Conservation (phyloP, 2,797 vertebrate species). For the Chloroceryle inda region DNA sequence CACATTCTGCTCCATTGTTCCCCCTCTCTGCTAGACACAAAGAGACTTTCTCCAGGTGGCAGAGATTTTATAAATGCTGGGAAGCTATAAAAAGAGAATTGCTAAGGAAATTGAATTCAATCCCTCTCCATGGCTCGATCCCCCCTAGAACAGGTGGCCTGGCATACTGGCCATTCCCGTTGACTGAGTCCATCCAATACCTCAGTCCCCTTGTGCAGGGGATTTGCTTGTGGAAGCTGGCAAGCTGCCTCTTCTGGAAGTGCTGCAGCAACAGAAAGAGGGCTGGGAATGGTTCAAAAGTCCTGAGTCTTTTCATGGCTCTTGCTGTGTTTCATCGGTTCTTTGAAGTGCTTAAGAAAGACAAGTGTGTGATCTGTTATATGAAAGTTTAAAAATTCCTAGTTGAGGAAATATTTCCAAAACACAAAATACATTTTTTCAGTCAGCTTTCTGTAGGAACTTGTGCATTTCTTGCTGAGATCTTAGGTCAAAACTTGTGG, state of each 20-base stretch:
- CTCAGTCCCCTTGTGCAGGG: neutral
- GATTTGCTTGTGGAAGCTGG: conserved; percentile 41
- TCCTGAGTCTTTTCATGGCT: neutral
- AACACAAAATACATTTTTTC: neutral
- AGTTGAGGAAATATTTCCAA: neutral
- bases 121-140: neutral
- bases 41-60: conserved; percentile 18
- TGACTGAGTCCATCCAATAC: conserved; percentile 2
- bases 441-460: neutral
- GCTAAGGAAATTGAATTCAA: conserved; percentile 24
- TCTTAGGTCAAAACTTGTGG: neutral
- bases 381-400: neutral
- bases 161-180: conserved; percentile 34
- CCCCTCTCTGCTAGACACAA: neutral
- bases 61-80: conserved; percentile 13
- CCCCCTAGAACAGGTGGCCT: conserved; percentile 45
- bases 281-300: neutral
- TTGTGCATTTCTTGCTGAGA: neutral
- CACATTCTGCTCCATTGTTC: neutral
- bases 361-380: neutral
- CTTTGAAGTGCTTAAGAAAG: neutral
- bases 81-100: conserved; percentile 10
- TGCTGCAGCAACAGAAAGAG: neutral
- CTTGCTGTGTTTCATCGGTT: neutral
- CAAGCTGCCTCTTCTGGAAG: neutral